Base-by-base conservation (phyloP, 1,140 invertebrate species). In the Aphelinus certus region DNA sequence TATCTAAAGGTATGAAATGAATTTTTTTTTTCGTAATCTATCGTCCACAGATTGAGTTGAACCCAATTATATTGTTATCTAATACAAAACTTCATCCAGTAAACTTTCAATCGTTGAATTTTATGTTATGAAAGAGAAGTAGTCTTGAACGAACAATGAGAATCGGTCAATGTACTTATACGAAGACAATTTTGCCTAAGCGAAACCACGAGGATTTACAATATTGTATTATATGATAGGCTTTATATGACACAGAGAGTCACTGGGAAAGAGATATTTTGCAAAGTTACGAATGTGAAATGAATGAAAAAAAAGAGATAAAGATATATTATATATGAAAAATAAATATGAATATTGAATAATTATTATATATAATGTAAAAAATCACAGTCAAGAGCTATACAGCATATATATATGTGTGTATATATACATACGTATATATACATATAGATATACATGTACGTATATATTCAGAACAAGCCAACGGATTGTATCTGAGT, bases 201-300 rank as follows among this genome's bases (percentile, higher is more conserved):
- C 61, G 42, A 70, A 57, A 60, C 57, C 48, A 68, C 62, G 26
- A 71, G 53, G 78, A 78, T 65, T 83, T 80, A 77, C 78, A 78
- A 77, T 70, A 79, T 80, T 83, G 82, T 85, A 85, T 84, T 79
- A 82, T 83, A 83, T 26, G 0, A 26, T 82, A 81, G 79, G 81
- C 81, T 83, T 84, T 83, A 58, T 71, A 74, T 66, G 79, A 79
- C 78, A 26, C 26, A 26, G 26, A 60, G 53, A 76, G 75, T 82
- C 76, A 79, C 76, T 76, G 84, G 78, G 76, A 82, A 81, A 80
- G 79, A 84, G 78, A 83, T 81, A 82, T 84, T 85, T 85, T 83
- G 81, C 81, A 82, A 83, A 80, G 76, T 84, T 80, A 84, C 78
- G 73, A 83, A 80, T 81, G 81, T 81, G 79, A 80, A 75, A 77